Evolutionary conservation across 2,113 vertebrate species (phyloP), one percentile per base, ranked within the genome.

Genomic region (Coreoperca whiteheadi): DNA sequence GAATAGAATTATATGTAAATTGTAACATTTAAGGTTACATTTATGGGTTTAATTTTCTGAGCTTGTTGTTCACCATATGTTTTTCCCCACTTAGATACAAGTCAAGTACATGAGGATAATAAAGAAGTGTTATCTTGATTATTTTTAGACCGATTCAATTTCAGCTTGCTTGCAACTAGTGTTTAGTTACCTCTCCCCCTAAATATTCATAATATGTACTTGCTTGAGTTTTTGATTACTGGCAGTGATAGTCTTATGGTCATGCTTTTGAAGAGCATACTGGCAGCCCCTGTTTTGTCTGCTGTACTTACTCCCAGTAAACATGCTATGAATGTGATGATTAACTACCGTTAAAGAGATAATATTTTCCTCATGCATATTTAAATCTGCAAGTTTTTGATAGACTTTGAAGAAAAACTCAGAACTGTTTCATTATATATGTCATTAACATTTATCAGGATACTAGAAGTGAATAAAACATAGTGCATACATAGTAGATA

Each of bases 371-470:
- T 73, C 12, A 37, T 76, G 53, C 59, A 77, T 68, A 48, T 75
- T 72, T 64, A 83, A 50, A 72, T 72, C 28, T n/a, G 72, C 20
- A 69, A 21, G 32, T 23, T 28, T 74, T 39, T 37, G 12, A 74
- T 8, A 20, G 39, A 50, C 2, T 73, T 15, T 37, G 23, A 20
- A 69, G 21, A 46, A 39, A 67, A 46, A 51, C 30, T 25, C 11
- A 11, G 23, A 57, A n/a, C 8, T 25, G 25, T 32, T 63, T 41
- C 51, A 60, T 16, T 37, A 48, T 30, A 81, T 56, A 8, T 34
- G 34, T 69, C 74, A 48, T 68, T 41, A 61, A 77, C 56, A 78
- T 63, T 73, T 41, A 74, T 68, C 28, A 78, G 41, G 18, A 60
- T 18, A 37, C 34, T 32, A 16, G 20, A 23, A 74, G 39, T 48